Evolutionary conservation across 2,113 vertebrate genomes (phyloP).

Genomic region (Garra rufa): DNA sequence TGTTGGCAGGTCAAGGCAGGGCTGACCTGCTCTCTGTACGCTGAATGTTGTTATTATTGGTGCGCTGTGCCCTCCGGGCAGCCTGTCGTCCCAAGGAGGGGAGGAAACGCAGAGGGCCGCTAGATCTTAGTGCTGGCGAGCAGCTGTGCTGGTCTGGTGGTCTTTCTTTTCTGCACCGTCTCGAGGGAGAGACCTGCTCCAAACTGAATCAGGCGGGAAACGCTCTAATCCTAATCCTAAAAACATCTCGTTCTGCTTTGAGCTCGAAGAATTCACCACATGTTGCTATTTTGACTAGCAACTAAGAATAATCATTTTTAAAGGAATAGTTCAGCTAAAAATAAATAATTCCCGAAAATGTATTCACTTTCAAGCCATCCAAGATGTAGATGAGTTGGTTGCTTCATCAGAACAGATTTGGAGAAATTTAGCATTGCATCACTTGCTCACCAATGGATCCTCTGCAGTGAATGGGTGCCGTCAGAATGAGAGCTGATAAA

Average conservation of each 20-base stretch:
- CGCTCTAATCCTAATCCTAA: slow-evolving; percentile 17
- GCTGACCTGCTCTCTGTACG: slow-evolving; percentile 83
- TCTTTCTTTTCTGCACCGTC: slow-evolving; percentile 52
- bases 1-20: slow-evolving; percentile 84
- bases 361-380: not conserved
- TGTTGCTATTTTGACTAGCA: not conserved
- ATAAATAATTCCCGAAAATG: not conserved
- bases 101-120: slow-evolving; percentile 68
- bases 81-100: slow-evolving; percentile 77
- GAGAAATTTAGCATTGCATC: too few species aligned
- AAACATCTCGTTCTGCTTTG: slow-evolving; percentile 15
- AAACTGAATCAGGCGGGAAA: slow-evolving; percentile 6
- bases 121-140: slow-evolving; percentile 70
- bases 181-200: slow-evolving; percentile 43
- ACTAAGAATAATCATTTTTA: not conserved
- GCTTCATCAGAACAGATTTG: not conserved
- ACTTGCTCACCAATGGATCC: not conserved
- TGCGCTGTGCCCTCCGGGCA: slow-evolving; percentile 81
- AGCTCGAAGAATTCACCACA: not conserved
- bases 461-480: not conserved
- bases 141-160: slow-evolving; percentile 78
- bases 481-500: not conserved
- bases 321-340: not conserved
- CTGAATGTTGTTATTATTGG: slow-evolving; percentile 96
- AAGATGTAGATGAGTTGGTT: not conserved